Evolutionary conservation across 2,888 invertebrate species (phyloP).

Genomic region (Seira musarum): DNA sequence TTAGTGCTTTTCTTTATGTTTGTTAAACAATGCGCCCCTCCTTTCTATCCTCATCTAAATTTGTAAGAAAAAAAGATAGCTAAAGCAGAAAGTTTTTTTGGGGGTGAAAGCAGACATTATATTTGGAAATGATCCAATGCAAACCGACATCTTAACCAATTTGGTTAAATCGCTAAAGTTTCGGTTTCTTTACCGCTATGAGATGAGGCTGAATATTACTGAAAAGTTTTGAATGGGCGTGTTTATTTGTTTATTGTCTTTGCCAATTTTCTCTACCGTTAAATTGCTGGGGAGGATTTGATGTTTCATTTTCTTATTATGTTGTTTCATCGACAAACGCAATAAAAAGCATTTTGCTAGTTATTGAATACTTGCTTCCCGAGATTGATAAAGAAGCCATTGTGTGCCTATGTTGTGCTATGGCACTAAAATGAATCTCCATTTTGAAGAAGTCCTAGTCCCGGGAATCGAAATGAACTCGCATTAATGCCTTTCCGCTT

Average conservation of each 20-base stretch:
- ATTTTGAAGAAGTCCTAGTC: neutral
- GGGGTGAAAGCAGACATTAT: neutral
- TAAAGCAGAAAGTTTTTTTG: neutral
- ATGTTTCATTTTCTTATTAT: neutral
- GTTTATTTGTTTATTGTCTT: neutral
- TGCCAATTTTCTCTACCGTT: no score
- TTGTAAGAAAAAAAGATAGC: no score
- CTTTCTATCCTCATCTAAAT: no score
- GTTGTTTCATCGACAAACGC: neutral
- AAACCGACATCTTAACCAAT: neutral
- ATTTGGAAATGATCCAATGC: slow-evolving; percentile 1
- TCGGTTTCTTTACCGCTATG: neutral
- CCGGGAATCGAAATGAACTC: neutral
- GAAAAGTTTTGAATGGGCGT: neutral
- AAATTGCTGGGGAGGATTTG: neutral
- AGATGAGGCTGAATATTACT: neutral
- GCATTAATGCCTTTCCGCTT: neutral
- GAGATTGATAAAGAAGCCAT: slow-evolving; percentile 7
- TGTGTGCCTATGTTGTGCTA: no score
- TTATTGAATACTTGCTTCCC: slow-evolving; percentile 4
- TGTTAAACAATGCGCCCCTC: no score
- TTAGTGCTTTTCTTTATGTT: no score
- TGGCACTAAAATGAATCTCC: neutral
- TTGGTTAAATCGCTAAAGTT: slow-evolving; percentile 6
- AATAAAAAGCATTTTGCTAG: neutral